These are phyloP conservation scores for Harpegnathos saltator DNA, from an alignment of 1,140 invertebrate genomes.

Conservation along the genomic window DNA sequence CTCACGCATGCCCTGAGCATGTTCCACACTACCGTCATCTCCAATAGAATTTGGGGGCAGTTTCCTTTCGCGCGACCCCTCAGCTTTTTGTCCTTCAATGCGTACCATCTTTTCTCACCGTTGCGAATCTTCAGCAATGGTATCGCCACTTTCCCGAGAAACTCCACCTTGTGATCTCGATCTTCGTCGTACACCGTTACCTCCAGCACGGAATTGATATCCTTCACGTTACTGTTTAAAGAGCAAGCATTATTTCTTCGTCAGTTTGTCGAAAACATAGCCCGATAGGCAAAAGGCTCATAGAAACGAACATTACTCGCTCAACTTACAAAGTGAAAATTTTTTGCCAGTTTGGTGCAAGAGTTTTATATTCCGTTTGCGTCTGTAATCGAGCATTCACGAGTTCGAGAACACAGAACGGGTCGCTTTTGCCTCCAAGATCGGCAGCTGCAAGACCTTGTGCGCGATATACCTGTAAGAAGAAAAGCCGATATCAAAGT, in stretches of 20 bases:
- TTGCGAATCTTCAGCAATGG: constrained; percentile 95
- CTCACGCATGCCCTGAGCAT: constrained; percentile 95
- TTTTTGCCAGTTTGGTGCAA: constrained; percentile 99
- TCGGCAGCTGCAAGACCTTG: constrained; percentile 96
- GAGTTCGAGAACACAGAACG: constrained; percentile 98
- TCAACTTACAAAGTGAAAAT: constrained; percentile 98
- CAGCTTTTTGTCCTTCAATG: constrained; percentile 98
- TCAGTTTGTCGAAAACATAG: neutral
- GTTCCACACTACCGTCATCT: constrained; percentile 97
- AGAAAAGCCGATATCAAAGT: neutral
- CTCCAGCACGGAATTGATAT: constrained; percentile 98
- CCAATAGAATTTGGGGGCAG: constrained; percentile 95
- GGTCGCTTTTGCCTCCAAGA: constrained; percentile 97
- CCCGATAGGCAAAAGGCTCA: neutral
- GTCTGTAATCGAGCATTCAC: constrained; percentile 98
- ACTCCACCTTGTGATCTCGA: constrained; percentile 98
- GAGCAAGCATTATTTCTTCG: neutral
- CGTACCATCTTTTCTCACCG: constrained; percentile 97
- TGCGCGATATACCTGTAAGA: constrained; percentile 91
- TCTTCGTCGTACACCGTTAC: constrained; percentile 99
- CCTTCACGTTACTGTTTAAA: constrained; percentile 94
- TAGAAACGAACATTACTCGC: neutral
- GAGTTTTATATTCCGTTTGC: constrained; percentile 99
- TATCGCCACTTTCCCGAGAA: constrained; percentile 96
- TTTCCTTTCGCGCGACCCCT: constrained; percentile 95